phyloP scores from a whole-genome alignment of 2,113 vertebrate species.

The Channa maculata region DNA sequence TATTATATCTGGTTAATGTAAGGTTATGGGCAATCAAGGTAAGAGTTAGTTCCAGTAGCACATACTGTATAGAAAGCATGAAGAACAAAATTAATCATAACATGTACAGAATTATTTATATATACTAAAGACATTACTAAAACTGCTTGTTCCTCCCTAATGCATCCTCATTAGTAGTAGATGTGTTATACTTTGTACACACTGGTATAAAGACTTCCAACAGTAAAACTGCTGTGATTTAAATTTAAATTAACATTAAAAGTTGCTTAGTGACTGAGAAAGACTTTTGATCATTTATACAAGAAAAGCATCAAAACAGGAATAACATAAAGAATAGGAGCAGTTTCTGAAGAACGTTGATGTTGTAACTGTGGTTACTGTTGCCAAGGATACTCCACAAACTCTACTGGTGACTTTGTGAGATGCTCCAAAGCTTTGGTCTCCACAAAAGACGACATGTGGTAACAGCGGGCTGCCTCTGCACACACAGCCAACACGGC shows the following conservation, averaged over 20 bases:
- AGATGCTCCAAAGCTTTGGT: conserved; percentile 98
- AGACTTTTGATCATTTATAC: no score
- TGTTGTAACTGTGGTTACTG: conserved; percentile 39
- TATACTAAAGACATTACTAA: no score
- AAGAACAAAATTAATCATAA: no score
- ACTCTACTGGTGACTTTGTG: conserved; percentile 98
- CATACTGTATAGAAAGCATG: no score
- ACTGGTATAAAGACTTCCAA: neutral
- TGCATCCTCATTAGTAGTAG: neutral
- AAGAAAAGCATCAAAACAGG: neutral
- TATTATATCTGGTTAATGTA: conserved; percentile 91
- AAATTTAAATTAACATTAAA: no score
- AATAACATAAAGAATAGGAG: conserved; percentile 8
- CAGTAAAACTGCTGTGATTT: no score
- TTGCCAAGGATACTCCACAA: conserved; percentile 97
- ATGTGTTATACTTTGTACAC: neutral
- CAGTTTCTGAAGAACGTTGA: conserved; percentile 35
- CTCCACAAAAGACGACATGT: conserved; percentile 99
- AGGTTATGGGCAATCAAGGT: conserved; percentile 79
- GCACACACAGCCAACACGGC: conserved; percentile 38
- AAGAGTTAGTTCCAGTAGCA: neutral
- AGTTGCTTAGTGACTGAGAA: no score
- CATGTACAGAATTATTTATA: no score
- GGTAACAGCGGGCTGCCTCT: conserved; percentile 95
- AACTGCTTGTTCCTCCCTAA: no score